Evolutionary conservation across 2,888 invertebrate genomes (phyloP), one percentile per base, ranked within the genome.

Genomic region (Iphiclides podalirius): DNA sequence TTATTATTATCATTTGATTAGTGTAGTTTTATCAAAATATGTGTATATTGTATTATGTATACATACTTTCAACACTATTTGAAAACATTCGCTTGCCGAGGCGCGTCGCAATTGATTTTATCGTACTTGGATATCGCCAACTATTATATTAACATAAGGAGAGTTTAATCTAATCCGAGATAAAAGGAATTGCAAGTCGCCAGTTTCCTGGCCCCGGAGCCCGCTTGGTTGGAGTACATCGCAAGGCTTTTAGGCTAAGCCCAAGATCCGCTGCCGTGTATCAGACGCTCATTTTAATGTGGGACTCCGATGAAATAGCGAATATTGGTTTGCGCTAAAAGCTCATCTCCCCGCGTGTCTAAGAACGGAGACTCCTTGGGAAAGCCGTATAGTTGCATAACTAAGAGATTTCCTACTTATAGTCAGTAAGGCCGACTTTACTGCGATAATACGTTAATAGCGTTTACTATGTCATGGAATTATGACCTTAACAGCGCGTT

Each of bases 221-320:
- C 28, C 23, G 45, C 52, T 53, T 53, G 49, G 47, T 41, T 28
- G 16, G 40, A 50, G 49, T 53, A 53, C 53, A 47, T 31, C 17
- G 50, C 46, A 53, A 53, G 43, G 53, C 53, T 53, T 53, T 53
- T 53, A 53, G 53, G 42, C 33, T 53, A 49, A 53, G 53, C 52
- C 37, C 17, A 31, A 31, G 33, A 16, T 20, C 38, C 47, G 36
- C 31, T 17, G 28, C 48, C 31, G 38, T 23, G 43, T 43, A 33
- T 38, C 26, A 36, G 37, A 17, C 15, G 48, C 48, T 43, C 48
- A 49, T 38, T 49, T 49, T 49, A 43, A 49, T 49, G 43, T 38
- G 34, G 43, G 43, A 49, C 43, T 43, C 37, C 48, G 43, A 49
- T 49, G 48, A 43, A 49, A 43, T 38, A 43, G 48, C 38, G 42